Conservation (phyloP, 2,888 invertebrate species). For the Piscicola geometra region DNA sequence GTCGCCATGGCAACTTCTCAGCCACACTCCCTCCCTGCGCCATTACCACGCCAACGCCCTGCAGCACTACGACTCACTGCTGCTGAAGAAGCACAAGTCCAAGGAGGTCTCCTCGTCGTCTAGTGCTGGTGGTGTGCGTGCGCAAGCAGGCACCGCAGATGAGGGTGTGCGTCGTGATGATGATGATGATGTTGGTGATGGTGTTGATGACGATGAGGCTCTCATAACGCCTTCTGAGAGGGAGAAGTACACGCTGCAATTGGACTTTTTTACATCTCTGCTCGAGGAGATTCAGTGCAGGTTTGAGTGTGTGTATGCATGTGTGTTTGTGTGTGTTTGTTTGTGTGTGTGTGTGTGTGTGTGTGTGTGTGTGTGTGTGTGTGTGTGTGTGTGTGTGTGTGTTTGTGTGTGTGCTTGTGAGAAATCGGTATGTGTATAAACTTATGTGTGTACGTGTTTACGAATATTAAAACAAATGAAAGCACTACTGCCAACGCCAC, state of each 20-base stretch:
- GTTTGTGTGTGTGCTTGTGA: not conserved
- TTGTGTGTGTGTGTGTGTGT: not conserved
- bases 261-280: conserved; percentile 66
- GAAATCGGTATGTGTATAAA: not conserved
- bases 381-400: not conserved
- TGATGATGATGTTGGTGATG: not conserved
- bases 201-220: not conserved
- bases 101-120: not conserved
- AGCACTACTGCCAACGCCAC: no score
- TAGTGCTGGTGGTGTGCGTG: not conserved
- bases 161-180: not conserved
- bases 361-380: not conserved
- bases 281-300: conserved; percentile 76
- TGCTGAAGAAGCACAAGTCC: not conserved
- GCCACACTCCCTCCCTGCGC: not conserved
- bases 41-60: not conserved
- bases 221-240: conserved; percentile 41
- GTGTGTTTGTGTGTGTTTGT: not conserved
- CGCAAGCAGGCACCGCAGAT: no score
- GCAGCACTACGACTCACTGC: not conserved
- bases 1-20: conserved; percentile 61
- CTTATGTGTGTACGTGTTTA: not conserved
- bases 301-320: conserved; percentile 8
- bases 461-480: not conserved
- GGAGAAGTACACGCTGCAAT: conserved; percentile 51